Percentiles rank a stretch among this genome's conserved stretches.
These are phyloP conservation scores for Drosophila picticornis DNA, from an alignment of 2,888 invertebrate species.

Conservation along the genomic window DNA sequence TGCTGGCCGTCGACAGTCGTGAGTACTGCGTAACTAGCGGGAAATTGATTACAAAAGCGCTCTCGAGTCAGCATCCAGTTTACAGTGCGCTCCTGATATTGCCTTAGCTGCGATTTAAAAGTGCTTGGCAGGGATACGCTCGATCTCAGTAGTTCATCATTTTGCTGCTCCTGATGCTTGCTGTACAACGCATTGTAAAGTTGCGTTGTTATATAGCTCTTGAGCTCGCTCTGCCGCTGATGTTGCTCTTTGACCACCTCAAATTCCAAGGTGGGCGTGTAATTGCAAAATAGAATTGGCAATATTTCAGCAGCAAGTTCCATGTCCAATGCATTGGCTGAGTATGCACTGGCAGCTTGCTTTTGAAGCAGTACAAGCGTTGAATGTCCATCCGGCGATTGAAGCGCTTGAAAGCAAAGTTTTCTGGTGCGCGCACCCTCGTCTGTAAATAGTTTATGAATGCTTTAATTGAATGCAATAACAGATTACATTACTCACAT, in stretches of 20 bases:
- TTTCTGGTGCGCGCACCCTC: conserved; percentile 38
- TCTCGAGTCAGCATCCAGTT: conserved; percentile 90
- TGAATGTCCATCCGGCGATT: not conserved
- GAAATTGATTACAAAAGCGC: conserved; percentile 47
- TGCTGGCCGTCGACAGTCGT: conserved; percentile 57
- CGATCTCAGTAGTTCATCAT: not conserved
- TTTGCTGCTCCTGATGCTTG: conserved; percentile 40
- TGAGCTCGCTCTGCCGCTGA: conserved; percentile 55
- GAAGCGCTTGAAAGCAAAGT: conserved; percentile 33
- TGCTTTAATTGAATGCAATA: not conserved
- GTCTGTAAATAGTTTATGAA: conserved; percentile 35
- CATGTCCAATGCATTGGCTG: conserved; percentile 35
- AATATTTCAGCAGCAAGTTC: conserved; percentile 48
- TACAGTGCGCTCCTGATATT: conserved; percentile 89
- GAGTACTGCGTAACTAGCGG: conserved; percentile 60
- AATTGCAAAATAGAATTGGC: conserved; percentile 61
- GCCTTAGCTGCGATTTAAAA: conserved; percentile 86
- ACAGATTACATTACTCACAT: conserved; percentile 24
- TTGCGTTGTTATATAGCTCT: conserved; percentile 78
- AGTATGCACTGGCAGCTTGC: not conserved
- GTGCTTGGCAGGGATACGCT: conserved; percentile 73
- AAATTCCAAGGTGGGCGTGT: conserved; percentile 48
- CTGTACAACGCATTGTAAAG: conserved; percentile 75
- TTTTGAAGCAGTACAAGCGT: conserved; percentile 24
- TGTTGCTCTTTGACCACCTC: conserved; percentile 45